Base-by-base conservation (phyloP, 2,113 vertebrate species). In the rat (Rattus norvegicus) region DNA sequence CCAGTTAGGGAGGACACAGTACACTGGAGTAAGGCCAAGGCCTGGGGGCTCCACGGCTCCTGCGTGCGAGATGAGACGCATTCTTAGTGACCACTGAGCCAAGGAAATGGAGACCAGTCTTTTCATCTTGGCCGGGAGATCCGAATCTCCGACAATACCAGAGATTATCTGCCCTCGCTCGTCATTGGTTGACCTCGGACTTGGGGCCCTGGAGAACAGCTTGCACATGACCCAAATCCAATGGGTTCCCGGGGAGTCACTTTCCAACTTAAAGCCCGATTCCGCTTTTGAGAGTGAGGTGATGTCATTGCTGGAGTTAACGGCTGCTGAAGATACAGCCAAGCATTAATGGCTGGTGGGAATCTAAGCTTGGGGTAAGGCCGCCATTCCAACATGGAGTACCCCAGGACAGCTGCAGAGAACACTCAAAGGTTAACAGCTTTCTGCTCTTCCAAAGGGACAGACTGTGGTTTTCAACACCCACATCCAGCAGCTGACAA, bases 81-180 rank as follows among this genome's bases (percentile, higher is more conserved):
- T 98, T 98, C 97, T 95, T 91, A 88, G 95, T 96, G 96, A 95
- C 96, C 97, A 97, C 96, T 96, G 97, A 97, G 97, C 96, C 97
- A 95, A 87, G 95, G 92, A 97, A 96, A 97, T 77, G 96, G 93
- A 93, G 95, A 16, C 79, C 14, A 1, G 75, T 16, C 96, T 95
- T 97, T 98, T 97, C 97, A 98, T 98, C 95, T 97, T 65, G 0
- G 79, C 30, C 4, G n/a, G 87, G 96, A 97, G 97, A 98, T 97
- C 56, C 9, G 92, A 97, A 97, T 98, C 97, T 93, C 95, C 0
- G 3, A 90, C 95, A 72, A 90, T 26, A 43, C 86, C 90, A 72
- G 93, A 91, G 93, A 92, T 96, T 88, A 95, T 72, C 93, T 30
- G 30, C 92, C 54, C 54, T 54, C 72, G 47, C 56, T 73, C 26